A percentile compares a stretch with the other conserved stretches of the same genome.
Evolutionary conservation across 2,797 vertebrate genomes (phyloP).

Genomic region (Gadopsis marmoratus): DNA sequence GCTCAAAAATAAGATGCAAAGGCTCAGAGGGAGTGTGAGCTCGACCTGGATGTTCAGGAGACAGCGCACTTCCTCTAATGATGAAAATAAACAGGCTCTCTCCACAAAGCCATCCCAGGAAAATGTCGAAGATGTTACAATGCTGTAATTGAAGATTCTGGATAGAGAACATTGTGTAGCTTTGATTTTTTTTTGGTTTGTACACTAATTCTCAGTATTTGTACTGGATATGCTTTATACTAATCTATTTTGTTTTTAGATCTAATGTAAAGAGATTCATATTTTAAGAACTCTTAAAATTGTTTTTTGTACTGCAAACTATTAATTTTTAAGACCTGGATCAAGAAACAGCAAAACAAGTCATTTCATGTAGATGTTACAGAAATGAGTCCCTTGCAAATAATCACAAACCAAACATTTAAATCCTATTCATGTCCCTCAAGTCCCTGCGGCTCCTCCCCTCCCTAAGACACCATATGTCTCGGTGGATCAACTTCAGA

Average conservation of each 20-base stretch:
- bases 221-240: background rate
- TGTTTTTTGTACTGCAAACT: background rate
- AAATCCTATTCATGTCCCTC: slow-evolving; percentile 75
- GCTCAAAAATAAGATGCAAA: slow-evolving; percentile 76
- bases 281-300: background rate
- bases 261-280: background rate
- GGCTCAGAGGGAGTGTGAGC: slow-evolving; percentile 76
- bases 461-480: slow-evolving; percentile 84
- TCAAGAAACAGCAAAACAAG: slow-evolving; percentile 47
- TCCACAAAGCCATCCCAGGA: slow-evolving; percentile 72
- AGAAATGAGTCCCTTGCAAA: slow-evolving; percentile 58
- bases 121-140: slow-evolving; percentile 71
- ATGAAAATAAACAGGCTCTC: slow-evolving; percentile 82
- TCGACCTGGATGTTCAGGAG: slow-evolving; percentile 81
- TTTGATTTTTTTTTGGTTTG: slow-evolving; percentile 21
- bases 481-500: slow-evolving; percentile 86
- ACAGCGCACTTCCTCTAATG: slow-evolving; percentile 73
- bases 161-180: slow-evolving; percentile 16
- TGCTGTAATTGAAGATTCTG: slow-evolving; percentile 55
- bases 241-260: background rate
- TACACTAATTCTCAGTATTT: slow-evolving; percentile 32
- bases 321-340: slow-evolving; percentile 36
- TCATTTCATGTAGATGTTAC: slow-evolving; percentile 43
- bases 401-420: slow-evolving; percentile 72
- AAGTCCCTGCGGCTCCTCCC: slow-evolving; percentile 62